A percentile compares a stretch with the other conserved stretches of the same genome.
These are phyloP conservation scores for Metopolophium dirhodum DNA, from an alignment of 1,140 invertebrate genomes.

Conservation along the genomic window DNA sequence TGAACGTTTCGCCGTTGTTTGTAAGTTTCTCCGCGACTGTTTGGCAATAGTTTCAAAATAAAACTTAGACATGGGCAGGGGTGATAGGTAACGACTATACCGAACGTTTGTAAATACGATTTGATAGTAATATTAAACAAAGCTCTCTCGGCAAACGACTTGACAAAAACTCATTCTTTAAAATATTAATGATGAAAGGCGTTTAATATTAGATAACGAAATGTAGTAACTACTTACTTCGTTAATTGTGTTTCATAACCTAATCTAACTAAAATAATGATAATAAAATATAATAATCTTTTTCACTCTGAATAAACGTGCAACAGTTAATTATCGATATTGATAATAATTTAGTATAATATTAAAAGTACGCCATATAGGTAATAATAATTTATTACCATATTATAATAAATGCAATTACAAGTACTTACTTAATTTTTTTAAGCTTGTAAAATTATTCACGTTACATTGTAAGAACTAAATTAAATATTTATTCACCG, in stretches of 20 bases:
- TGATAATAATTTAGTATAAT: too few relatives aligned
- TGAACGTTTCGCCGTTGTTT: background rate
- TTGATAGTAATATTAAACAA: constrained; percentile 7
- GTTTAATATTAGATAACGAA: background rate
- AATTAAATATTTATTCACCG: constrained; percentile 20
- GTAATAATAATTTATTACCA: too few relatives aligned
- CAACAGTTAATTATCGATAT: too few relatives aligned
- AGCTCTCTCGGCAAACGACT: background rate
- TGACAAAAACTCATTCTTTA: background rate
- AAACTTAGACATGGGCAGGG: background rate
- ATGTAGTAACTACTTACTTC: background rate
- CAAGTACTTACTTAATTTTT: background rate
- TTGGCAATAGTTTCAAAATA: background rate
- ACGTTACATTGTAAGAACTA: background rate
- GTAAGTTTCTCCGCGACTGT: background rate
- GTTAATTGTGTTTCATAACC: background rate
- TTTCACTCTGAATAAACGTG: too few relatives aligned
- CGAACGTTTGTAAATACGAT: background rate
- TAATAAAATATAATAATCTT: too few relatives aligned
- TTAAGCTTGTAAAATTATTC: background rate
- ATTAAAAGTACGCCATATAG: too few relatives aligned
- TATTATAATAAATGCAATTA: background rate
- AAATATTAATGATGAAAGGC: background rate
- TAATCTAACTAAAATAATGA: background rate
- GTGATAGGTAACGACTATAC: background rate